These are phyloP conservation scores for Lasioglossum figueresi DNA, from an alignment of 2,888 invertebrate genomes.

Conservation along the genomic window DNA sequence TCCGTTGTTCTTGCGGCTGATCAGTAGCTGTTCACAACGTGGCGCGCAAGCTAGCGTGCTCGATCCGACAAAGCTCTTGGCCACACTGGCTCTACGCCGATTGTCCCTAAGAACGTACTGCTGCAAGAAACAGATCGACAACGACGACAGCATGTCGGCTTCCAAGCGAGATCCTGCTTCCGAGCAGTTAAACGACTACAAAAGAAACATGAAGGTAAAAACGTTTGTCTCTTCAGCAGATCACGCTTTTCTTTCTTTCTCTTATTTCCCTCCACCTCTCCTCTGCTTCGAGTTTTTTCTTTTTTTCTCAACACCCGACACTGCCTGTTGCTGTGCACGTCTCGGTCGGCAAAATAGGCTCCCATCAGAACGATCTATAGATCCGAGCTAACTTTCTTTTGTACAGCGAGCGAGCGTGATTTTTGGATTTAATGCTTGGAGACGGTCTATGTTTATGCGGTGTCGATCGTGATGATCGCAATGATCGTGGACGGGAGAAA, in stretches of 20 bases:
- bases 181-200: slow-evolving; percentile 88
- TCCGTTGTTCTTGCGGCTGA: slow-evolving; percentile 55
- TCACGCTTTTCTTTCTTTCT: not conserved
- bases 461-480: too few species aligned
- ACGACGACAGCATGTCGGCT: slow-evolving; percentile 80
- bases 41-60: slow-evolving; percentile 1
- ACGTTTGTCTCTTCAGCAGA: slow-evolving; percentile 54
- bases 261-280: too few species aligned
- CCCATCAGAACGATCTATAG: not conserved
- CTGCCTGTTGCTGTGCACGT: too few species aligned
- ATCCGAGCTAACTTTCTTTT: not conserved
- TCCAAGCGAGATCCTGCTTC: slow-evolving; percentile 86
- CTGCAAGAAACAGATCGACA: slow-evolving; percentile 4
- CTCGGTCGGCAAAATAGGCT: not conserved
- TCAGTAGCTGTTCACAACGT: slow-evolving; percentile 60
- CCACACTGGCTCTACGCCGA: slow-evolving; percentile 18
- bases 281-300: not conserved
- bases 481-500: not conserved
- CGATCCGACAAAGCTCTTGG: not conserved
- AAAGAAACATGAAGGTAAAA: slow-evolving; percentile 86
- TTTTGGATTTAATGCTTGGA: not conserved
- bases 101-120: slow-evolving; percentile 29
- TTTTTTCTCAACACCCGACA: not conserved
- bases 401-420: too few species aligned
- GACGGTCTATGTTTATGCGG: not conserved